These are phyloP conservation scores for Gallinago jamesoni DNA, from an alignment of 2,113 vertebrate species.

Conservation along the genomic window DNA sequence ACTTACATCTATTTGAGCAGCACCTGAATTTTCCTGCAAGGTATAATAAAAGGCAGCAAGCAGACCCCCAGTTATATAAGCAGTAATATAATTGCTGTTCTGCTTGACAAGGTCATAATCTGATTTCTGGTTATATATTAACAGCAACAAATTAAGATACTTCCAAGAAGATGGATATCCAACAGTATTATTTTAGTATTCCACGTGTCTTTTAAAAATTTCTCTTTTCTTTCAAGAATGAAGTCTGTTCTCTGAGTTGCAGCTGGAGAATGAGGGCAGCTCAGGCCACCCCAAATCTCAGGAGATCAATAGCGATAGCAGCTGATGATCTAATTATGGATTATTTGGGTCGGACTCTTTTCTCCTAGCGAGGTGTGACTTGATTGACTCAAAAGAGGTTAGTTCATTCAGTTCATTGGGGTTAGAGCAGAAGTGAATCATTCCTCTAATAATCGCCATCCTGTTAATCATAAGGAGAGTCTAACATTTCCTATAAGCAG, in stretches of 20 bases:
- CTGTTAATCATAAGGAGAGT: neutral
- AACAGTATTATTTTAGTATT: neutral
- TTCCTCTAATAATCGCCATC: neutral
- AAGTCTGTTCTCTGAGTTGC: constrained; percentile 5
- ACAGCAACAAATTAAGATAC: neutral
- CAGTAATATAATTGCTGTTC: neutral
- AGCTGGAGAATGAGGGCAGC: constrained; percentile 34
- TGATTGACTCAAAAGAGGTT: constrained; percentile 34
- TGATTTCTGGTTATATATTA: neutral
- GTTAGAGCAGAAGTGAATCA: neutral
- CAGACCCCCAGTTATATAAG: neutral
- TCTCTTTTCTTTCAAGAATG: constrained; percentile 13
- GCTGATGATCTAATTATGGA: constrained; percentile 53
- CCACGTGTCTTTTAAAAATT: neutral
- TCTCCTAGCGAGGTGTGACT: constrained; percentile 12
- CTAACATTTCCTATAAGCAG: neutral
- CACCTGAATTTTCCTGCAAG: neutral
- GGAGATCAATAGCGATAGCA: constrained; percentile 26
- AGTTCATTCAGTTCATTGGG: neutral
- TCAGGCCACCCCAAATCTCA: constrained; percentile 29
- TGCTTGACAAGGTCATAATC: neutral
- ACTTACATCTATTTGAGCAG: neutral
- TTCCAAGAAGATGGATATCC: neutral
- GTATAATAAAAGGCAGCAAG: neutral
- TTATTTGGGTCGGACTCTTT: constrained; percentile 52